A percentile compares a stretch with the other conserved stretches of the same genome.
phyloP scores from a whole-genome alignment of 2,113 vertebrate species.

The Tyrannus savana region DNA sequence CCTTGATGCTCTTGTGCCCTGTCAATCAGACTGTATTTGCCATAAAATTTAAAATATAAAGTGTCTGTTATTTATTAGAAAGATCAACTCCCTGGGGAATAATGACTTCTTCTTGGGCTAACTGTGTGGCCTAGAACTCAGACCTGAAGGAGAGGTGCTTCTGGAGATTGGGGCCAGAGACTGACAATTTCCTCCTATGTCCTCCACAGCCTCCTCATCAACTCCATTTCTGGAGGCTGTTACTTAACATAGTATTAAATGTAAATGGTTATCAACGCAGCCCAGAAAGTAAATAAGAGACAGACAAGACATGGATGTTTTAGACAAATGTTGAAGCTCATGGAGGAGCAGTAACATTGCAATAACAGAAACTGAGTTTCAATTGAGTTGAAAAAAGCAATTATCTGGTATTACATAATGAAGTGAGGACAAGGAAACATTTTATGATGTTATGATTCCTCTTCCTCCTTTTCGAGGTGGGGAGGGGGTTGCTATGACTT shows the following conservation, averaged over 20 bases:
- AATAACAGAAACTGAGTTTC: slow-evolving; percentile 3
- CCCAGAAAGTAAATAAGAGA: neutral
- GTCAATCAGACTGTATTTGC: neutral
- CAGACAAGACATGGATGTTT: neutral
- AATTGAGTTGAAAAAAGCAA: slow-evolving; percentile 59
- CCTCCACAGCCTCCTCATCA: neutral
- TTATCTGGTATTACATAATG: neutral
- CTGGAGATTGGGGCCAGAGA: neutral
- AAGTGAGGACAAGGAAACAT: slow-evolving; percentile 16
- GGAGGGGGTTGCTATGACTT: neutral
- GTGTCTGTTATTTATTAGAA: neutral
- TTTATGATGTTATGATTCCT: neutral
- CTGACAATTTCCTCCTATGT: neutral
- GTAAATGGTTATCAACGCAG: slow-evolving; percentile 11
- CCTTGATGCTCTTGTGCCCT: neutral
- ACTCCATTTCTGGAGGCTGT: neutral
- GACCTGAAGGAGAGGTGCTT: neutral
- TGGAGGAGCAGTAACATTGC: neutral
- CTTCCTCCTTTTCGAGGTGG: neutral
- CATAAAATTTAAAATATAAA: neutral
- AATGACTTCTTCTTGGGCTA: neutral
- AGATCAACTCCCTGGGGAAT: neutral
- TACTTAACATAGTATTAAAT: slow-evolving; percentile 7
- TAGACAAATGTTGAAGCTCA: slow-evolving; percentile 18
- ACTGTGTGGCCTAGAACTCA: neutral